Evolutionary conservation across 2,797 vertebrate species (phyloP).

Genomic region (Anas flavirostris): DNA sequence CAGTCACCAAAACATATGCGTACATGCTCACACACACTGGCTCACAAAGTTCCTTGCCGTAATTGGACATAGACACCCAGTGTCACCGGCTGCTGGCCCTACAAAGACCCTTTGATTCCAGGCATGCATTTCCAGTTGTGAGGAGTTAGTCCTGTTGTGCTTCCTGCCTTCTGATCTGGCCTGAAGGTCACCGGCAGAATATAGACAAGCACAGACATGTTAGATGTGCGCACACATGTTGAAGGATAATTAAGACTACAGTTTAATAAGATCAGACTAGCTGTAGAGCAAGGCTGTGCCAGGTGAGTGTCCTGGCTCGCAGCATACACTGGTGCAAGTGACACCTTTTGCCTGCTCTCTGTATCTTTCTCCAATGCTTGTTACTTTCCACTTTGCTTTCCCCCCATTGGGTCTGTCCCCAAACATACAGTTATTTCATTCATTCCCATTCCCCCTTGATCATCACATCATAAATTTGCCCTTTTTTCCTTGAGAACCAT

Average conservation of each 20-base stretch:
- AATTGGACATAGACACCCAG: background rate
- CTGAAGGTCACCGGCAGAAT: background rate
- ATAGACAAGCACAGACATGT: no score
- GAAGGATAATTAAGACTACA: background rate
- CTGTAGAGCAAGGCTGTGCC: background rate
- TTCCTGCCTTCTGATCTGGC: background rate
- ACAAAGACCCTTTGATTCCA: background rate
- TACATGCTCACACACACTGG: background rate
- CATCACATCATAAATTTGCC: background rate
- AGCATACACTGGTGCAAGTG: background rate
- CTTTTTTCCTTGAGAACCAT: background rate
- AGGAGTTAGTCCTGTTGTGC: background rate
- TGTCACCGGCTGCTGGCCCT: background rate
- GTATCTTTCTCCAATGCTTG: background rate
- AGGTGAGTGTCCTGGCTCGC: background rate
- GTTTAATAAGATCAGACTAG: background rate
- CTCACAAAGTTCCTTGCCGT: fast-evolving
- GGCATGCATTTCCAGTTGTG: background rate
- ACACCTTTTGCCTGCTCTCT: background rate
- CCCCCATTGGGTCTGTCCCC: background rate
- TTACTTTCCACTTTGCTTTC: background rate
- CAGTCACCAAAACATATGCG: background rate
- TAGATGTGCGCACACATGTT: background rate
- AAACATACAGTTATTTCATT: background rate
- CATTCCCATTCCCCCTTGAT: background rate